A percentile compares a stretch with the other conserved stretches of the same genome.
Evolutionary conservation across 1,140 invertebrate species (phyloP).

Genomic region (Ephestia elutella): DNA sequence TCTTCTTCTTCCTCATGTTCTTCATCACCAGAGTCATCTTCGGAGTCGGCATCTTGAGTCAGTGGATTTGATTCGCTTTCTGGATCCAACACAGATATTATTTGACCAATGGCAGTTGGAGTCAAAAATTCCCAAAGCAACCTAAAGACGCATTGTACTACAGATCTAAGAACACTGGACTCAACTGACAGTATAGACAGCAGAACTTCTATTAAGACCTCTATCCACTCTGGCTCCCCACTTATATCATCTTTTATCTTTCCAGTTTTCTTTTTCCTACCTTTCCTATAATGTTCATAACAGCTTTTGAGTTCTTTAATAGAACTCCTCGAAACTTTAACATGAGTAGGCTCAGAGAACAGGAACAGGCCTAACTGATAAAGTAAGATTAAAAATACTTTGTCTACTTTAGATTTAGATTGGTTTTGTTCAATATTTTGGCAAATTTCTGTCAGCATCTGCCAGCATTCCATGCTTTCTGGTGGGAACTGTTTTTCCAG

Average conservation of each 20-base stretch:
- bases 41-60: slow-evolving; percentile 60
- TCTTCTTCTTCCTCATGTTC: slow-evolving; percentile 42
- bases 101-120: slow-evolving; percentile 79
- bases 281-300: slow-evolving; percentile 77
- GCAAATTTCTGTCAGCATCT: slow-evolving; percentile 74
- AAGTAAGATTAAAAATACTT: slow-evolving; percentile 79
- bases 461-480: slow-evolving; percentile 76
- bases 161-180: slow-evolving; percentile 79
- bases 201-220: slow-evolving; percentile 85
- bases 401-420: slow-evolving; percentile 63
- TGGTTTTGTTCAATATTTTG: slow-evolving; percentile 60
- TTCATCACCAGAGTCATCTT: slow-evolving; percentile 43
- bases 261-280: slow-evolving; percentile 53
- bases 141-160: slow-evolving; percentile 83
- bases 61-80: slow-evolving; percentile 78
- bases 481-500: slow-evolving; percentile 73
- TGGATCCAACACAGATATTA: slow-evolving; percentile 82
- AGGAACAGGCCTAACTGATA: slow-evolving; percentile 83
- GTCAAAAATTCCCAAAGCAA: slow-evolving; percentile 82
- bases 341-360: slow-evolving; percentile 76
- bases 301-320: slow-evolving; percentile 82
- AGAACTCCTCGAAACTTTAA: slow-evolving; percentile 78
- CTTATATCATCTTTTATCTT: slow-evolving; percentile 31
- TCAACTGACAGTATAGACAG: slow-evolving; percentile 82
- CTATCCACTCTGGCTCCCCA: slow-evolving; percentile 83